Evolutionary conservation across 2,797 vertebrate genomes (phyloP), one percentile per base, ranked within the genome.

Genomic region (Leontocebus nigricollis): DNA sequence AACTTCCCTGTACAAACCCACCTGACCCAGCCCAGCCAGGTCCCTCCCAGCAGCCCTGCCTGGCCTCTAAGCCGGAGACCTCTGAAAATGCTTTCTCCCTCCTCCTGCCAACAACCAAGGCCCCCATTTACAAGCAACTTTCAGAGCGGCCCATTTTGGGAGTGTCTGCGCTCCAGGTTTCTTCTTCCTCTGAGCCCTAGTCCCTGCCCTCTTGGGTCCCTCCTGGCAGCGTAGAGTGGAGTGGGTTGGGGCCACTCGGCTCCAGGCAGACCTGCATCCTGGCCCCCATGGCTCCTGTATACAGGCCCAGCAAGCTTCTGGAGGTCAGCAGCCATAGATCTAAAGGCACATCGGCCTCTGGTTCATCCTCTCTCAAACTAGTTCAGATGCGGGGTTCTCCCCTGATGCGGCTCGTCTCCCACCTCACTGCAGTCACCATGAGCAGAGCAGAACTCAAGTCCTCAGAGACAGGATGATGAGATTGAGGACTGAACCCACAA

Each of bases 401-500:
- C 44, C 22, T 22, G 33, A 20, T 12, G 19, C 77, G 89, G 76
- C 55, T 70, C 14, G 59, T 55, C 0, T 59, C 75, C 75, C 4
- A 67, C 61, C 85, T 96, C 9, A 57, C 7, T 95, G 90, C 67
- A 81, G 95, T 97, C 13, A 72, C 48, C 67, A n/a, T 6, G 39
- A 76, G 39, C 44, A 3, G 27, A 81, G 46, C 39, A 4, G 27
- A 83, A 57, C 85, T 36, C 61, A 86, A 95, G 90, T 96, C 90
- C 97, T 96, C 86, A 44, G 55, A 96, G 55, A 70, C 70, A 73
- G 89, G 77, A 30, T 86, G 91, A 95, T 64, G 27, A 39, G 22
- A 1, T 4, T 67, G 85, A 95, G 75, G 79, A 96, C 90, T 88
- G 80, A 94, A 88, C 72, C 84, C 52, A 96, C 55, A 57, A 30